Base-by-base conservation (phyloP, 2,113 vertebrate species). In the Sylvia atricapilla region DNA sequence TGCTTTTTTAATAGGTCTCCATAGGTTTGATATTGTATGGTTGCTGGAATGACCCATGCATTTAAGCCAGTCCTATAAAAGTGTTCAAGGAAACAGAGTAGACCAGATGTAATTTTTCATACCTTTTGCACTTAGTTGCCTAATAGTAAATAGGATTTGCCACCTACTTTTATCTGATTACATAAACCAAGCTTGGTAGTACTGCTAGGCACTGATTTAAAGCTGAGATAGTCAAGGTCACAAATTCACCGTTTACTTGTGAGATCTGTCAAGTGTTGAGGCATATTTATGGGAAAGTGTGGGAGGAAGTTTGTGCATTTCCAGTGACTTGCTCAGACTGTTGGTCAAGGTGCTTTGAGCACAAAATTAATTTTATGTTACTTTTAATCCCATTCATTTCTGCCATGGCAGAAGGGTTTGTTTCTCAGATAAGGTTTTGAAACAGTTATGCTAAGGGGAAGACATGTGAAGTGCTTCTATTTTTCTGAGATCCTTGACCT, bases 171-270 rank as follows among this genome's bases (percentile, higher is more conserved):
- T 96, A 86, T 94, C 94, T 90, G 87, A 63, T 91, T 69, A 19
- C 67, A 69, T 87, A 91, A 92, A 93, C 58, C 30, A 46, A 88
- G 47, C n/a, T 70, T 59, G 63, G 35, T 81, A 87, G 89, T 93
- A 90, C 86, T 56, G 83, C 86, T 94, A 89, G 83, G 80, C 87
- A 75, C 67, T 93, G 87, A 90, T 94, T 91, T 97, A 95, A 95
- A 73, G 55, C 85, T 84, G 87, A 96, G 72, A 70, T 94, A 88
- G 35, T 88, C 72, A 93, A 95, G 93, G 93, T 93, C 82, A 95
- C 87, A 92, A 88, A 95, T 80, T 62, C 52, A 77, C 70, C 59
- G 25, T 80, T 92, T 93, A 85, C 82, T 93, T 67, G 37, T 47
- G 66, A 1, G 4, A 17, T 59, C 73, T 94, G 95, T 94, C 91